Evolutionary conservation across 2,797 vertebrate species (phyloP).

Genomic region (Schizopygopsis malacanthus): DNA sequence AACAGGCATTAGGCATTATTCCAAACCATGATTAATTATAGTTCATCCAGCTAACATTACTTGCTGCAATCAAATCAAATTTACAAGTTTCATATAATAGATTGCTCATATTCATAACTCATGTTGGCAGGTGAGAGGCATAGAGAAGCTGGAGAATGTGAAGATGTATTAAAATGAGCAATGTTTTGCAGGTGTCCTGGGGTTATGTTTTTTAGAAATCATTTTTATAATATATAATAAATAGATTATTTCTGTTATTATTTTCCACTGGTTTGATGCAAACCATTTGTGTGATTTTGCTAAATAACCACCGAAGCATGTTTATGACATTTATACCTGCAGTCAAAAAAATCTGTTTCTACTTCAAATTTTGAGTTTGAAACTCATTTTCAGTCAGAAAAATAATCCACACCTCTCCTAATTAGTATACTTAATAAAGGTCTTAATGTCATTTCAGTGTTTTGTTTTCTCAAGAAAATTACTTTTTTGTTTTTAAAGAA

Average conservation of each 20-base stretch:
- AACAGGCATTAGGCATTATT: slow-evolving; percentile 57
- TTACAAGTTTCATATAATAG: slow-evolving; percentile 68
- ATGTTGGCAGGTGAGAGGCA: slow-evolving; percentile 67
- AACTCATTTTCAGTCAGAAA: background rate
- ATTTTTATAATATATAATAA: slow-evolving; percentile 6
- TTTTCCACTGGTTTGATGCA: background rate
- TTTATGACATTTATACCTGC: background rate
- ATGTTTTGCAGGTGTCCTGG: slow-evolving; percentile 4
- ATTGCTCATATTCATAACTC: slow-evolving; percentile 65
- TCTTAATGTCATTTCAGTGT: background rate
- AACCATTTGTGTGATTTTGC: slow-evolving; percentile 1
- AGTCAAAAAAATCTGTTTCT: background rate
- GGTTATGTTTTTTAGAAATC: background rate
- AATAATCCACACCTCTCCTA: background rate
- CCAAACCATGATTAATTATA: slow-evolving; percentile 65
- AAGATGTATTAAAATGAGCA: slow-evolving; percentile 41
- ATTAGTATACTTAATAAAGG: background rate
- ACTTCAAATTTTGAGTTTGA: background rate
- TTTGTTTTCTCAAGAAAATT: background rate
- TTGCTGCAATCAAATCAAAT: slow-evolving; percentile 69
- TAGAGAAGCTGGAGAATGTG: slow-evolving; percentile 64
- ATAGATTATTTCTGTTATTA: background rate
- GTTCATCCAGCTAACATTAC: slow-evolving; percentile 60
- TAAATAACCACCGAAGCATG: background rate
- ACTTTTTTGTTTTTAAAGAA: background rate